A percentile compares a stretch with the other conserved stretches of the same genome.
Evolutionary conservation across 2,888 invertebrate genomes (phyloP).

Genomic region (Macaria notata): DNA sequence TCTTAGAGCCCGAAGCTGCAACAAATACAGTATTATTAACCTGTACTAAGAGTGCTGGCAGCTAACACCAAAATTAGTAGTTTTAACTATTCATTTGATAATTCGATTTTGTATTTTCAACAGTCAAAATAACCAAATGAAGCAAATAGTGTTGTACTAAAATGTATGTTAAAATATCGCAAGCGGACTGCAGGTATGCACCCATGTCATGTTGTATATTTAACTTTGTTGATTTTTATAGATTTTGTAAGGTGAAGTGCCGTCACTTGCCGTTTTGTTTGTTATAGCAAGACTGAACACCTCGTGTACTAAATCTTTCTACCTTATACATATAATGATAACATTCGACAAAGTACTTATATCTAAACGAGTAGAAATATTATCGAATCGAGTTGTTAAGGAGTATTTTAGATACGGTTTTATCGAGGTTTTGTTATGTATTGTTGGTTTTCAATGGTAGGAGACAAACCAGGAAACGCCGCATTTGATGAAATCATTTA

Average conservation of each 20-base stretch:
- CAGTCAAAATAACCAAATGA: too few species aligned
- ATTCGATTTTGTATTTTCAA: too few species aligned
- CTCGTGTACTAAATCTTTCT: constrained; percentile 33
- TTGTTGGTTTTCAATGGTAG: background rate
- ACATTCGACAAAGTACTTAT: constrained; percentile 63
- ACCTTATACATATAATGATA: constrained; percentile 47
- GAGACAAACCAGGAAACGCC: background rate
- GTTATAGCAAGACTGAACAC: constrained; percentile 65
- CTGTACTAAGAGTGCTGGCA: too few species aligned
- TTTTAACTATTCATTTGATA: too few species aligned
- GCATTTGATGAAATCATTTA: background rate
- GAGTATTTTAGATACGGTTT: constrained; percentile 15
- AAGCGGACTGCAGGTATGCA: background rate
- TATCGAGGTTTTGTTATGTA: constrained; percentile 10
- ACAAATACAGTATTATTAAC: too few species aligned
- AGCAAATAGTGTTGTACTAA: too few species aligned
- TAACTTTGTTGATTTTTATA: constrained; percentile 32
- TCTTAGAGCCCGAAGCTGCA: too few species aligned
- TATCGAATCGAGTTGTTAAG: constrained; percentile 6
- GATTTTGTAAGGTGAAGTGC: too few species aligned
- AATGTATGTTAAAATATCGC: background rate
- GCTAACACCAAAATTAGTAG: too few species aligned
- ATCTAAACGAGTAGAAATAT: constrained; percentile 32
- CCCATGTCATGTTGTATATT: constrained; percentile 24
- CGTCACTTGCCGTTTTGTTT: too few species aligned